phyloP scores from a whole-genome alignment of 2,888 invertebrate species.

The Coronaproctus castanopsis region DNA sequence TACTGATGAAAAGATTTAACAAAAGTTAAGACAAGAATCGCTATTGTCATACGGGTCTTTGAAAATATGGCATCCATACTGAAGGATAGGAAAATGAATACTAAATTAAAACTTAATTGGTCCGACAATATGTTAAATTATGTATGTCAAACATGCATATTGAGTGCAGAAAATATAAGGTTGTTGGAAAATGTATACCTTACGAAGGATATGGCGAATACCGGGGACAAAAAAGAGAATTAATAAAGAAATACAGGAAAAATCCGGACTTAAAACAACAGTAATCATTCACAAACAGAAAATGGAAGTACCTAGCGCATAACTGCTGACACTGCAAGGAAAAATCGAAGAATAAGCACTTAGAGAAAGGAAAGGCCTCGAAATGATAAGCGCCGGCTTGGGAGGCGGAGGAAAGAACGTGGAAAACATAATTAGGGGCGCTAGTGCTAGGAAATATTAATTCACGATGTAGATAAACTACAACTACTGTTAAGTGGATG shows the following conservation, averaged over 20 bases:
- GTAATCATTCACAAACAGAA: not conserved
- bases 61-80: not conserved
- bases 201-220: not conserved
- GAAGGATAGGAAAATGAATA: not conserved
- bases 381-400: not conserved
- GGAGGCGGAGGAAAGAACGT: not conserved
- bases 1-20: not conserved
- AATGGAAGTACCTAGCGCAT: not conserved
- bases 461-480: not conserved
- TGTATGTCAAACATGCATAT: not conserved
- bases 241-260: not conserved
- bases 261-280: not conserved
- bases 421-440: not conserved
- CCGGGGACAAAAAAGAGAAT: not conserved
- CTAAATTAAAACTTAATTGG: not conserved
- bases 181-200: not conserved
- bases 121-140: too few species aligned
- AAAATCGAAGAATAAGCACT: not conserved
- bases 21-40: not conserved
- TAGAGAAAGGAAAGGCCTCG: not conserved
- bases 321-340: not conserved
- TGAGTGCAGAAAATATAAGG: not conserved
- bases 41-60: not conserved
- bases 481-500: not conserved
- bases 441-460: not conserved